These are phyloP conservation scores for Champsocephalus esox DNA, from an alignment of 2,797 vertebrate species.

Conservation along the genomic window DNA sequence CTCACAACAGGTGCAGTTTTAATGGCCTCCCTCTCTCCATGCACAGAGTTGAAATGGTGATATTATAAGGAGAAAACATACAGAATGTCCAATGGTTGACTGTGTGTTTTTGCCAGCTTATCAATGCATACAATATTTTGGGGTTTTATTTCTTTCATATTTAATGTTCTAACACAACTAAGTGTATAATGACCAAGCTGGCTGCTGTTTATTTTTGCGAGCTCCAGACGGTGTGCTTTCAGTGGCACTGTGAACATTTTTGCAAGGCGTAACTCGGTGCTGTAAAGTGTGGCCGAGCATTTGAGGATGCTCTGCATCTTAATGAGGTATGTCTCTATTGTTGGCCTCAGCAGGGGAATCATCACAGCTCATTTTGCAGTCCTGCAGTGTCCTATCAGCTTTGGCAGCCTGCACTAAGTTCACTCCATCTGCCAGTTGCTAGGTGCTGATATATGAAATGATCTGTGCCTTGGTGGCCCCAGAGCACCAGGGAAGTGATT, in stretches of 20 bases:
- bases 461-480: slow-evolving; percentile 82
- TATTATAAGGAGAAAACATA: slow-evolving; percentile 41
- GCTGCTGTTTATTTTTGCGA: slow-evolving; percentile 43
- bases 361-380: slow-evolving; percentile 82
- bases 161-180: slow-evolving; percentile 19
- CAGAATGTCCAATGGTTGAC: slow-evolving; percentile 4
- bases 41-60: slow-evolving; percentile 27
- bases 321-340: slow-evolving; percentile 81
- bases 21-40: slow-evolving; percentile 65
- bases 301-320: slow-evolving; percentile 78
- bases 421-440: slow-evolving; percentile 86
- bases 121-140: slow-evolving; percentile 11
- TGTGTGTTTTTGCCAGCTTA: slow-evolving; percentile 24
- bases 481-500: slow-evolving; percentile 85
- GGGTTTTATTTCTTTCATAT: background rate
- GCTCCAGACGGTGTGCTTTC: slow-evolving; percentile 43
- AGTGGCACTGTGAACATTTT: slow-evolving; percentile 46
- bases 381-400: slow-evolving; percentile 82
- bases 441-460: slow-evolving; percentile 89
- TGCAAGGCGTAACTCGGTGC: slow-evolving; percentile 57
- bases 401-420: slow-evolving; percentile 83
- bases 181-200: slow-evolving; percentile 20
- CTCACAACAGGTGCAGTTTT: slow-evolving; percentile 75
- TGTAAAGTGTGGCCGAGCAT: slow-evolving; percentile 69
- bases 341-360: slow-evolving; percentile 81